Conservation (phyloP, 1,140 invertebrate species). For the Sweltsa coloradensis region DNA sequence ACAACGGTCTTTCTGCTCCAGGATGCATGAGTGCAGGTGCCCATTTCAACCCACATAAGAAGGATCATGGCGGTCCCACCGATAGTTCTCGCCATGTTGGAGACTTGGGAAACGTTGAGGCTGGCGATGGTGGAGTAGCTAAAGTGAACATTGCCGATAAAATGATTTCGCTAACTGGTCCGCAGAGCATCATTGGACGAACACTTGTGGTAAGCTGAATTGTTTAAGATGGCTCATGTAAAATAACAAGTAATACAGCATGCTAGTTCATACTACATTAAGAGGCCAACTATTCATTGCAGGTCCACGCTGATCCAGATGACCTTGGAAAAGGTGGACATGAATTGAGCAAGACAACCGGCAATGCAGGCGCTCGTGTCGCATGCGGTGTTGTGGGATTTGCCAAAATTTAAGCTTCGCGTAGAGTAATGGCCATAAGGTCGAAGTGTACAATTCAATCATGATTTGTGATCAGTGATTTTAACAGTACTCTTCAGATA, state of each 20-base stretch:
- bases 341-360: slow-evolving; percentile 87
- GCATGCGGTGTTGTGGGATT: slow-evolving; percentile 97
- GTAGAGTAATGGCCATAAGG: neutral
- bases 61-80: slow-evolving; percentile 74
- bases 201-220: slow-evolving; percentile 61
- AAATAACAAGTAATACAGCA: too few species aligned
- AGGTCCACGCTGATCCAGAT: slow-evolving; percentile 85
- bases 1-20: too few species aligned
- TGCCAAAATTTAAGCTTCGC: slow-evolving; percentile 35
- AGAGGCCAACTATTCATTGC: too few species aligned
- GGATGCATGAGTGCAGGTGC: slow-evolving; percentile 90
- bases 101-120: slow-evolving; percentile 83
- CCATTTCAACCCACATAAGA: slow-evolving; percentile 85
- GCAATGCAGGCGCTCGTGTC: slow-evolving; percentile 90
- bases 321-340: slow-evolving; percentile 90
- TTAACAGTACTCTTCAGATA: neutral
- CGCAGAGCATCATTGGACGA: slow-evolving; percentile 73
- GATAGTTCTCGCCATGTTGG: slow-evolving; percentile 71
- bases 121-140: slow-evolving; percentile 55
- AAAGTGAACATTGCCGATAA: slow-evolving; percentile 66
- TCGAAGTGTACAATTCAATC: neutral
- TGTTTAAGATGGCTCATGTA: too few species aligned
- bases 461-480: neutral
- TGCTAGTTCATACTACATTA: too few species aligned
- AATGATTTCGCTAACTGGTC: slow-evolving; percentile 58